Evolutionary conservation across 2,888 invertebrate species (phyloP).

Genomic region (Caenorhabditis sp.): DNA sequence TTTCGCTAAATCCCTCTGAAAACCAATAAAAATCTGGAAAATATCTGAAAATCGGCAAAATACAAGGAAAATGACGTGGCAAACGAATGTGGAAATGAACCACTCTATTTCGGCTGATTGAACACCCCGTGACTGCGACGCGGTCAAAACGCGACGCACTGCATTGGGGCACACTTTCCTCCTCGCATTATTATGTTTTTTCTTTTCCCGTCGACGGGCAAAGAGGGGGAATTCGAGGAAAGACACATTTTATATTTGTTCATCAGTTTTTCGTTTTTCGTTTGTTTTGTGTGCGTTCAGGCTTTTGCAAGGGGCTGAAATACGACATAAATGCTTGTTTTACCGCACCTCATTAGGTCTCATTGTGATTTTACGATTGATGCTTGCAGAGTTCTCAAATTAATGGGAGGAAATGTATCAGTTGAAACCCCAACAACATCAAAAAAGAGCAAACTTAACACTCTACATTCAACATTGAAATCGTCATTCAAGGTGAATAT

Average conservation of each 20-base stretch:
- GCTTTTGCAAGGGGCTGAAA: background rate
- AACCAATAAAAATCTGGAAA: background rate
- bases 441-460: slow-evolving; percentile 1
- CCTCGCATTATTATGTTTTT: background rate
- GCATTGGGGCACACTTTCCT: slow-evolving; percentile 28
- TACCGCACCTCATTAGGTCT: too few relatives aligned
- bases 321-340: background rate
- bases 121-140: slow-evolving; percentile 46
- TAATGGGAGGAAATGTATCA: slow-evolving; percentile 1
- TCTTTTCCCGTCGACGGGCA: slow-evolving; percentile 5
- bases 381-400: background rate
- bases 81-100: slow-evolving; percentile 6
- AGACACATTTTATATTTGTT: background rate
- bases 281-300: background rate
- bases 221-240: too few relatives aligned
- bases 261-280: background rate
- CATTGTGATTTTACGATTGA: background rate
- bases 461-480: slow-evolving; percentile 10
- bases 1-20: background rate
- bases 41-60: background rate
- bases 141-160: slow-evolving; percentile 31
- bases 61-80: slow-evolving; percentile 37
- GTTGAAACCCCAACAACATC: background rate
- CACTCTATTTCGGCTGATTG: slow-evolving; percentile 13
- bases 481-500: slow-evolving; percentile 47